Conservation (phyloP, 2,113 vertebrate genomes). For the Trogon surrucura region DNA sequence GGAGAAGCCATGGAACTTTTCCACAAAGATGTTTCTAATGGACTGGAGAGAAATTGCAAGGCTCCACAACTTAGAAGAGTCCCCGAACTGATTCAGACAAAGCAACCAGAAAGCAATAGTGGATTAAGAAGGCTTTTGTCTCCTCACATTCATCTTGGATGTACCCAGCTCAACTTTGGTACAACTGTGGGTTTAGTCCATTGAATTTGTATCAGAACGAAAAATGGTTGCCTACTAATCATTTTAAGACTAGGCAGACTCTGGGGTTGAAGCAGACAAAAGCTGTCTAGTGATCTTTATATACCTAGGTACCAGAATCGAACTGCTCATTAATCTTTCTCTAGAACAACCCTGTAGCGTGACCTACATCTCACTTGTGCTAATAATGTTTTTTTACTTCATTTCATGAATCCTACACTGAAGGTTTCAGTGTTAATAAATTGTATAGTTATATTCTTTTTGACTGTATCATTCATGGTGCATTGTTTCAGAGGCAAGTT, state of each 20-base stretch:
- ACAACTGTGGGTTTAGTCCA: not conserved
- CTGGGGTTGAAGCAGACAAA: conserved; percentile 34
- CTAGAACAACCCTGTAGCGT: conserved; percentile 27
- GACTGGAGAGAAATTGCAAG: not conserved
- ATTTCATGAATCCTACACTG: not conserved
- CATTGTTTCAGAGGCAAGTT: conserved; percentile 37
- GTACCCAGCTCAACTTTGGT: not conserved
- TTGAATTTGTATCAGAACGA: conserved; percentile 39
- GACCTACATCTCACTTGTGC: conserved; percentile 52
- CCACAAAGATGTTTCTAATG: not conserved
- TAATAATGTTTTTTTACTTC: conserved; percentile 37
- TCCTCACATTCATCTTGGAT: not conserved
- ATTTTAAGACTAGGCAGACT: conserved; percentile 17
- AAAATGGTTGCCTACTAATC: conserved; percentile 11
- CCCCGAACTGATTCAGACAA: not conserved
- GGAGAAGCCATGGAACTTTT: not conserved
- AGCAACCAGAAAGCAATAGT: not conserved
- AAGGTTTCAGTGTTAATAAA: not conserved
- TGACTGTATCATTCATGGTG: not conserved
- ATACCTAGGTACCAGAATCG: conserved; percentile 23
- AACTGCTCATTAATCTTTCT: conserved; percentile 53
- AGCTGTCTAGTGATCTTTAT: conserved; percentile 52
- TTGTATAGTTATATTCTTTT: not conserved
- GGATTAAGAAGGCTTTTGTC: conserved; percentile 24
- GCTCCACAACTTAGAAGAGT: not conserved